These are phyloP conservation scores for Aviceda leuphotes DNA, from an alignment of 2,797 vertebrate species.

Conservation along the genomic window DNA sequence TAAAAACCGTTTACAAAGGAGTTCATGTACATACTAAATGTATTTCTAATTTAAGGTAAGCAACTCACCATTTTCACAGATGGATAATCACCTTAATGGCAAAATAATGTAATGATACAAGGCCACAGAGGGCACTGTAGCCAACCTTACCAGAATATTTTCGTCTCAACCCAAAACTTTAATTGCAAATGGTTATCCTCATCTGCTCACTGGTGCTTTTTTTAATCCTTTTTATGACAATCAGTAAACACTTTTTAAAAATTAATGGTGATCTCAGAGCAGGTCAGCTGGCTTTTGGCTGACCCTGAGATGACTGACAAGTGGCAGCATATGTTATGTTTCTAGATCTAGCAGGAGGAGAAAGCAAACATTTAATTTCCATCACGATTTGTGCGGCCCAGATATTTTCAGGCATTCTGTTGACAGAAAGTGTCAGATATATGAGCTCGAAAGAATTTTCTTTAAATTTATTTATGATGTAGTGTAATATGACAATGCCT, in stretches of 20 bases:
- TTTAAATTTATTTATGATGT: neutral
- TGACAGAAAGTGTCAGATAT: neutral
- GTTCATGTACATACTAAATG: neutral
- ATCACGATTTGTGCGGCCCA: neutral
- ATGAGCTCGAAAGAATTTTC: neutral
- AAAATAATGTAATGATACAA: neutral
- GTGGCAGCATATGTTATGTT: neutral
- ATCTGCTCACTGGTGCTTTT: neutral
- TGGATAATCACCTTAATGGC: neutral
- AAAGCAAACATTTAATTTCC: neutral
- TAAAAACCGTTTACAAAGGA: neutral
- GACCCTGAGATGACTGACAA: conserved; percentile 12
- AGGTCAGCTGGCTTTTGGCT: conserved; percentile 25
- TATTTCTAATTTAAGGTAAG: conserved; percentile 23
- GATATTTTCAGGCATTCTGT: neutral
- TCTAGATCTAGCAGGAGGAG: neutral
- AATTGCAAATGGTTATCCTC: neutral
- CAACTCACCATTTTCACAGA: neutral
- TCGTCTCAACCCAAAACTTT: conserved; percentile 16
- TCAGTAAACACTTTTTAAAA: conserved; percentile 34
- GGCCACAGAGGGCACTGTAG: neutral
- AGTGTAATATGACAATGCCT: neutral
- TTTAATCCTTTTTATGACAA: neutral
- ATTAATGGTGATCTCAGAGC: conserved; percentile 19
- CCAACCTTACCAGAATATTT: neutral